Base-by-base conservation (phyloP, 2,113 vertebrate genomes). In the Eleginops maclovinus region DNA sequence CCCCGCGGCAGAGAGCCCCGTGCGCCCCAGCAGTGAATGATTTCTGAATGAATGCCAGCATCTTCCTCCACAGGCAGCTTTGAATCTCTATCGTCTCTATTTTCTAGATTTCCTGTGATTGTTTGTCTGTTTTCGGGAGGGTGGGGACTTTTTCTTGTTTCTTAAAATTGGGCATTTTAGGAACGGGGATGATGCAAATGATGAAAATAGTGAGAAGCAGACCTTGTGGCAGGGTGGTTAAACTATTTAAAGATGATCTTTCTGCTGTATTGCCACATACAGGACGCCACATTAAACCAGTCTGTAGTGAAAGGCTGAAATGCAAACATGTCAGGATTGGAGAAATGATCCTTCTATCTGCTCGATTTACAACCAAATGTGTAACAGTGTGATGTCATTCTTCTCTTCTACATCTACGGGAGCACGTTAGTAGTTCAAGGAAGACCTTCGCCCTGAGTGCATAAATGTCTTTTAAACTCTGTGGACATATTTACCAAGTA, bases 41-140 rank as follows among this genome's bases (percentile, higher is more conserved):
- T 89, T 84, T 64, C 66, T 76, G 88, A 88, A 90, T 85, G 91
- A 89, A 93, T 92, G 92, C 90, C 92, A 91, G 89, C 92, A 91
- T 90, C 84, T 90, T 90, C 88, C 91, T 90, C 88, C 88, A 89
- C 90, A 93, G 87, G 91, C 90, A 92, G 92, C 91, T 93, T 93
- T 90, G 76, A 90, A 90, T 90, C 81, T 89, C 31, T 36, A 36
- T 78, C 77, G 75, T 92, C 82, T 89, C 85, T 81, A 46, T 90
- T 91, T 90, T 90, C 73, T 89, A 86, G 65, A 86, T 86, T 82
- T 85, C 56, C 75, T 72, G 74, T 85, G 70, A 75, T 81, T 67
- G 60, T 73, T 72, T 78, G 65, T 65, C 51, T 77, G 31, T 56
- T 76, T 41, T 11, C 1, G 44, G 26, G 13, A 64, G 41, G 62